Percentiles rank a stretch among this genome's conserved stretches.
These are phyloP conservation scores for Oceanodroma tethys DNA, from an alignment of 2,113 vertebrate genomes.

Conservation along the genomic window DNA sequence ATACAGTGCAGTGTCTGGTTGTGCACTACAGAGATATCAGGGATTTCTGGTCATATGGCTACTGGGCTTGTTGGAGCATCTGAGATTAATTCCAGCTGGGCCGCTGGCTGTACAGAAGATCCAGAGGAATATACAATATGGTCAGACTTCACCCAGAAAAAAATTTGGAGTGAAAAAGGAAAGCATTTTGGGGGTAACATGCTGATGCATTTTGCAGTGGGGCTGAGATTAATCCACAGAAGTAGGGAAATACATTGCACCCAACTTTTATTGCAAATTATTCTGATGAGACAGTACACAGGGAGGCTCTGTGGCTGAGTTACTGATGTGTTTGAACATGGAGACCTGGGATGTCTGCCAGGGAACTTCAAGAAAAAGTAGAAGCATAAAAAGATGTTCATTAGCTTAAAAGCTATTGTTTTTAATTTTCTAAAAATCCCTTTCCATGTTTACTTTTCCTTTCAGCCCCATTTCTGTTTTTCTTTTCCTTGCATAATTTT, in stretches of 20 bases:
- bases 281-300: not conserved
- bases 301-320: not conserved
- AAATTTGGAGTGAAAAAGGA: not conserved
- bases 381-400: not conserved
- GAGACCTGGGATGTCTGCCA: not conserved
- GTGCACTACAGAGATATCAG: not conserved
- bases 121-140: not conserved
- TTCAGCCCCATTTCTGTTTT: not conserved
- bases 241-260: not conserved
- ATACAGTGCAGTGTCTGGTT: not conserved
- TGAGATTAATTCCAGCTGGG: not conserved
- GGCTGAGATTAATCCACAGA: not conserved
- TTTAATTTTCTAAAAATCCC: not conserved
- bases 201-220: not conserved
- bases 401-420: constrained; percentile 27
- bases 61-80: not conserved
- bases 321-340: not conserved
- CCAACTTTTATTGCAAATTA: not conserved
- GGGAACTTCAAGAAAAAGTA: not conserved
- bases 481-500: not conserved
- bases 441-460: not conserved
- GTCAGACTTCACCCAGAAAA: not conserved
- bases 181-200: not conserved
- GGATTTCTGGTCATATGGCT: not conserved
- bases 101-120: not conserved